Percentiles rank a stretch among this genome's conserved stretches.
phyloP scores from a whole-genome alignment of 2,888 invertebrate genomes.

The Agrenia bidenticulata region DNA sequence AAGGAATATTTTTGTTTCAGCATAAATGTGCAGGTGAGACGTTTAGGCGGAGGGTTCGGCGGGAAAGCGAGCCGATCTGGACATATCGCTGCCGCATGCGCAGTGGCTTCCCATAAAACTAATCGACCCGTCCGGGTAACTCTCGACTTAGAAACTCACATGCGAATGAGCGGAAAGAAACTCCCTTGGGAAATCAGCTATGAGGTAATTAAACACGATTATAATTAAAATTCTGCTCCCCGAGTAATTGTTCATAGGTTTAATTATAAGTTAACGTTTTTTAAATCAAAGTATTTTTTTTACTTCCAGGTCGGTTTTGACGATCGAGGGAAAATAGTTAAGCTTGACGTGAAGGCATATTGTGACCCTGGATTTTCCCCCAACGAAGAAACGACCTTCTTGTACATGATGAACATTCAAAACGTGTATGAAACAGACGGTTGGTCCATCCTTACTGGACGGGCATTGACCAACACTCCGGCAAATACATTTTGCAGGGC shows the following conservation, averaged over 20 bases:
- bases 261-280: no score
- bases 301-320: constrained; percentile 57
- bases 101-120: constrained; percentile 67
- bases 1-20: constrained; percentile 57
- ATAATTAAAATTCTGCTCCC: no score
- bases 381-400: constrained; percentile 52
- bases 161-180: constrained; percentile 70
- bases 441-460: constrained; percentile 55
- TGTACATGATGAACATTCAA: constrained; percentile 36
- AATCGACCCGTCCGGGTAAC: constrained; percentile 71
- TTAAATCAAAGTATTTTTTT: no score
- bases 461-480: constrained; percentile 57
- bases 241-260: no score
- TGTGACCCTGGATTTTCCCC: constrained; percentile 55
- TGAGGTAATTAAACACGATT: no score
- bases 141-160: constrained; percentile 70
- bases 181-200: constrained; percentile 65
- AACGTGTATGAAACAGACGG: constrained; percentile 55
- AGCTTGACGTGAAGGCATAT: constrained; percentile 55
- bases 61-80: constrained; percentile 68
- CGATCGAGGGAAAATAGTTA: constrained; percentile 55
- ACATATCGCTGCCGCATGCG: constrained; percentile 66
- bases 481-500: constrained; percentile 55
- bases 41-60: constrained; percentile 81
- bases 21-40: constrained; percentile 68